A percentile compares a stretch with the other conserved stretches of the same genome.
These are phyloP conservation scores for Acronicta psi DNA, from an alignment of 2,888 invertebrate species.

Conservation along the genomic window DNA sequence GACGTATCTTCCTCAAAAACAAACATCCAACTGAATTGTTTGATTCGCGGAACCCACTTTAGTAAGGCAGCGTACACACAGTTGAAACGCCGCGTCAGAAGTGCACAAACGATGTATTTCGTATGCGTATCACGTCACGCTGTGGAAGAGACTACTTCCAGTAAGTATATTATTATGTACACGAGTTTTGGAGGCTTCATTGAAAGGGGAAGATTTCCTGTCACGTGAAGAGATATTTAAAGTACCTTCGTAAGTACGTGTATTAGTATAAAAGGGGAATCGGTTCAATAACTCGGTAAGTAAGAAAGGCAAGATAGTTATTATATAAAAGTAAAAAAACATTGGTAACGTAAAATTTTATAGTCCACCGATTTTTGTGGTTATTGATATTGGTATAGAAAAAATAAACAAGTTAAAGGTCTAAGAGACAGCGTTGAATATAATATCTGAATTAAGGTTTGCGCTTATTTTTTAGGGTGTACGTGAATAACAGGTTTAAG, in stretches of 20 bases:
- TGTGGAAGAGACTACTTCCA: slow-evolving; percentile 51
- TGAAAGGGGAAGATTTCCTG: slow-evolving; percentile 56
- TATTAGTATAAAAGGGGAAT: slow-evolving; percentile 30
- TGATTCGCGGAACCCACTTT: slow-evolving; percentile 29
- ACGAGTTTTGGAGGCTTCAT: slow-evolving; percentile 54
- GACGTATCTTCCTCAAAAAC: slow-evolving; percentile 9
- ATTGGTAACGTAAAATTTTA: slow-evolving; percentile 51
- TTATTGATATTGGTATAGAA: slow-evolving; percentile 49
- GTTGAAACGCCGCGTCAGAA: slow-evolving; percentile 36
- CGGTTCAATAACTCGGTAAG: slow-evolving; percentile 10
- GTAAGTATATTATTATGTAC: slow-evolving; percentile 62
- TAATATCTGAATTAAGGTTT: slow-evolving; percentile 41
- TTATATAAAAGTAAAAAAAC: slow-evolving; percentile 39
- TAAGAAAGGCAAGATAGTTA: slow-evolving; percentile 13
- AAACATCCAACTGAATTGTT: slow-evolving; percentile 25
- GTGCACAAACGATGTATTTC: slow-evolving; percentile 48
- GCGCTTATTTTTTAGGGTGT: slow-evolving; percentile 22
- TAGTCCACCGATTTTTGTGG: slow-evolving; percentile 42
- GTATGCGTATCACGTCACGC: slow-evolving; percentile 46
- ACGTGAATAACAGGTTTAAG: slow-evolving; percentile 10
- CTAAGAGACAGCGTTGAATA: slow-evolving; percentile 33
- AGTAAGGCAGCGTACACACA: slow-evolving; percentile 39
- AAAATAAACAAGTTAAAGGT: slow-evolving; percentile 29
- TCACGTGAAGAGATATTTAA: slow-evolving; percentile 52
- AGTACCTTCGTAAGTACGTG: slow-evolving; percentile 43